Conservation (phyloP, 2,797 vertebrate genomes). For the Sparidentex hasta region DNA sequence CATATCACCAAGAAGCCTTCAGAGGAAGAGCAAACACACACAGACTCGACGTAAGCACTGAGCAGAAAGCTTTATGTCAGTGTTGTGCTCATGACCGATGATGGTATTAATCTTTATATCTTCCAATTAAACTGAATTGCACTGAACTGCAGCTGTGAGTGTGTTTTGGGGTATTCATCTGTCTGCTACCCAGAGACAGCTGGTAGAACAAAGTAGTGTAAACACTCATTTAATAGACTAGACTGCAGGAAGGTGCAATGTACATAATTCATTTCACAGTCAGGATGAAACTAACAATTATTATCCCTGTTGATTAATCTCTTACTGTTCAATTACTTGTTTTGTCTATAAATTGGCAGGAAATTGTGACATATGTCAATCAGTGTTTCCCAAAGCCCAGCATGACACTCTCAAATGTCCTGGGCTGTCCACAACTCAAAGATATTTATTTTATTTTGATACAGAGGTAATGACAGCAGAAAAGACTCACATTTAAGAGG, state of each 20-base stretch:
- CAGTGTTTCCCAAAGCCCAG: too few species aligned
- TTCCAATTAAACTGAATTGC: not conserved
- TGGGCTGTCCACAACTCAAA: too few species aligned
- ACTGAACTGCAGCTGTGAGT: not conserved
- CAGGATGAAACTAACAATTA: too few species aligned
- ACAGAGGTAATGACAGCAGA: too few species aligned
- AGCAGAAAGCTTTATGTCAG: not conserved
- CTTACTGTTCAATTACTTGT: too few species aligned
- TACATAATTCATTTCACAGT: not conserved
- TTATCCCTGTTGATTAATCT: too few species aligned
- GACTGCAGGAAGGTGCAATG: not conserved
- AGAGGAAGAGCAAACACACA: not conserved
- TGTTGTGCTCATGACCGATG: not conserved
- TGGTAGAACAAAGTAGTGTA: not conserved
- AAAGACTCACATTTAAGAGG: too few species aligned
- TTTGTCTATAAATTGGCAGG: not conserved
- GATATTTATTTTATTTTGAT: too few species aligned
- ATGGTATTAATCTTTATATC: constrained; percentile 6
- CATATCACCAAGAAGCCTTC: constrained; percentile 90
- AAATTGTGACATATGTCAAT: not conserved
- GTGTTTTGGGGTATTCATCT: not conserved
- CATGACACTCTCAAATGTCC: too few species aligned
- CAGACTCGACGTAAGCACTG: not conserved
- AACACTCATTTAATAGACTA: not conserved
- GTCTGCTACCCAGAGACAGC: not conserved